Evolutionary conservation across 1,140 invertebrate species (phyloP).

Genomic region (Amphibalanus amphitrite): DNA sequence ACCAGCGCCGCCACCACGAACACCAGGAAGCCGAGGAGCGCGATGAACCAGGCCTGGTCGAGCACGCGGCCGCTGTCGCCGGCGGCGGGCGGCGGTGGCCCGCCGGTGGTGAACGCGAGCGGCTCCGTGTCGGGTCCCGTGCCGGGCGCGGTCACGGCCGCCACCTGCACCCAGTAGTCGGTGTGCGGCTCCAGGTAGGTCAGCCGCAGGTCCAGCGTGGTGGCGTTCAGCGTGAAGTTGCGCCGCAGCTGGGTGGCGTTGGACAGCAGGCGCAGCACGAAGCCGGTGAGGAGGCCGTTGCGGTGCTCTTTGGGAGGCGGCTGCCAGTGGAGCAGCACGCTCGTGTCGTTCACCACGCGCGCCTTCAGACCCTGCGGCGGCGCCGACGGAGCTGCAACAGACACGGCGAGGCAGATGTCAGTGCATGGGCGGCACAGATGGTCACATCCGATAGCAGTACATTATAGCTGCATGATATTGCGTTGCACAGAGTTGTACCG

Average conservation of each 20-base stretch:
- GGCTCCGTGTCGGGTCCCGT: slow-evolving; percentile 14
- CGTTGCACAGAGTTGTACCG: too few species aligned
- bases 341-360: background rate
- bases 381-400: background rate
- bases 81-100: too few species aligned
- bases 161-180: slow-evolving; percentile 14
- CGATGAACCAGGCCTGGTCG: slow-evolving; percentile 12
- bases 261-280: background rate
- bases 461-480: too few species aligned
- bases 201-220: slow-evolving; percentile 10
- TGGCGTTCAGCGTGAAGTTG: background rate
- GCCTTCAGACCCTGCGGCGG: background rate
- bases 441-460: too few species aligned
- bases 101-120: slow-evolving; percentile 6
- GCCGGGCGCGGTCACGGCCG: slow-evolving; percentile 14
- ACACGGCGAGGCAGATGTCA: too few species aligned
- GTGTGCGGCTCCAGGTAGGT: slow-evolving; percentile 12
- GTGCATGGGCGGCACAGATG: too few species aligned
- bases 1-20: slow-evolving; percentile 14
- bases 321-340: background rate
- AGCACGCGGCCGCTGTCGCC: background rate
- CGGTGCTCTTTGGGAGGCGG: background rate
- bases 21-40: slow-evolving; percentile 15
- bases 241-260: background rate
- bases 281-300: background rate